Evolutionary conservation across 2,113 vertebrate species (phyloP).

Genomic region (Zootoca vivipara): DNA sequence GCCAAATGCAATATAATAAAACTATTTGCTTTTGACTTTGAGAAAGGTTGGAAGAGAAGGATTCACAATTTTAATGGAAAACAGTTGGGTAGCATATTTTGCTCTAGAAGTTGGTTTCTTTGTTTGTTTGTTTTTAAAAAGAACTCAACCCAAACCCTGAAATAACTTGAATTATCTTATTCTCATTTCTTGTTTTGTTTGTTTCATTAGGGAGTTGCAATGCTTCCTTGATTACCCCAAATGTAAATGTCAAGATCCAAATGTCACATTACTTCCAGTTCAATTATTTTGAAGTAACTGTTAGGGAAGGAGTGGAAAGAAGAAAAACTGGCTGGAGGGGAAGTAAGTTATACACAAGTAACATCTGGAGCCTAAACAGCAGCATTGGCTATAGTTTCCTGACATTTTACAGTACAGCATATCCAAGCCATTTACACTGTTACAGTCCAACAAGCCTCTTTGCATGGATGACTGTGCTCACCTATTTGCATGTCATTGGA

Average conservation of each 20-base stretch:
- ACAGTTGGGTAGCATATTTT: neutral
- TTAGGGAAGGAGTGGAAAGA: neutral
- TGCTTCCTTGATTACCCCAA: neutral
- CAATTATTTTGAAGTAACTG: neutral
- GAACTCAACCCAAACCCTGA: neutral
- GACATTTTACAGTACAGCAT: neutral
- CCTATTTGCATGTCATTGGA: neutral
- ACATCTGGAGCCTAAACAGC: neutral
- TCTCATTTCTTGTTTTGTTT: neutral
- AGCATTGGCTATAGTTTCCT: neutral
- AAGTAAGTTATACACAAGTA: neutral
- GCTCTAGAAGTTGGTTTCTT: neutral
- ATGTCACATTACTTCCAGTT: neutral
- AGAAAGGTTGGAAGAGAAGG: neutral
- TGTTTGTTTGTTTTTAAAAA: neutral
- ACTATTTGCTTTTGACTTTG: neutral
- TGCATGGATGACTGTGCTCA: neutral
- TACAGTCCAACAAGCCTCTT: neutral
- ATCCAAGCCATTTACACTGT: neutral
- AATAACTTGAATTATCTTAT: neutral
- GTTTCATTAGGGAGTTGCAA: neutral
- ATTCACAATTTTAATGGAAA: neutral
- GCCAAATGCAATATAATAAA: neutral
- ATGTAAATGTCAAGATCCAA: neutral
- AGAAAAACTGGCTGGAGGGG: neutral